Conservation (phyloP, 2,888 invertebrate species). For the Miltochrista miniata region DNA sequence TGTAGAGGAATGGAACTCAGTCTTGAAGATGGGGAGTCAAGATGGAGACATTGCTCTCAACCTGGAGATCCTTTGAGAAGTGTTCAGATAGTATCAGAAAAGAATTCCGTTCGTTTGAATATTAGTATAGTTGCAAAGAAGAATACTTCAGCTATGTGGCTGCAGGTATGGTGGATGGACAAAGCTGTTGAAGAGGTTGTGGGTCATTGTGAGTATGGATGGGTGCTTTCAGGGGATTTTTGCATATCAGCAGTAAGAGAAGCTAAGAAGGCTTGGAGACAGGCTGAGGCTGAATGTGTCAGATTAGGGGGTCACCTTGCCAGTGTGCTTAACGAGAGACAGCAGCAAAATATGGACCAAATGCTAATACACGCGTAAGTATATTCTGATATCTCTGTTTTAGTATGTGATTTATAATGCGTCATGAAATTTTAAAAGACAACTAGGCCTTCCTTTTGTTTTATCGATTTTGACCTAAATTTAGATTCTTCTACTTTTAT, state of each 20-base stretch:
- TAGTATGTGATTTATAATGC: no score
- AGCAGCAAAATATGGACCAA: constrained; percentile 86
- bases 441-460: no score
- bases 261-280: constrained; percentile 84
- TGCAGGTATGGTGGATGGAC: constrained; percentile 86
- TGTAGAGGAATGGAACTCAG: constrained; percentile 84
- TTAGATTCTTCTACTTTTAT: no score
- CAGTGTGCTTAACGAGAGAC: constrained; percentile 85
- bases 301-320: constrained; percentile 87
- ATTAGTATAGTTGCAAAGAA: constrained; percentile 69
- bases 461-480: no score
- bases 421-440: no score
- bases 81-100: constrained; percentile 84
- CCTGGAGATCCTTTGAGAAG: constrained; percentile 82
- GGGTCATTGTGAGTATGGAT: constrained; percentile 88
- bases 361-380: constrained; percentile 86
- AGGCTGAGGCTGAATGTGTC: constrained; percentile 87
- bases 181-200: constrained; percentile 85
- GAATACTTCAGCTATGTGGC: constrained; percentile 74
- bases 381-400: no score
- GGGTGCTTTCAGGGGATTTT: constrained; percentile 87
- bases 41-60: constrained; percentile 85
- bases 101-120: constrained; percentile 80
- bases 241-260: constrained; percentile 86
- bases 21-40: constrained; percentile 82